Base-by-base conservation (phyloP, 2,797 vertebrate species). In the Enteromius paludinosus region DNA sequence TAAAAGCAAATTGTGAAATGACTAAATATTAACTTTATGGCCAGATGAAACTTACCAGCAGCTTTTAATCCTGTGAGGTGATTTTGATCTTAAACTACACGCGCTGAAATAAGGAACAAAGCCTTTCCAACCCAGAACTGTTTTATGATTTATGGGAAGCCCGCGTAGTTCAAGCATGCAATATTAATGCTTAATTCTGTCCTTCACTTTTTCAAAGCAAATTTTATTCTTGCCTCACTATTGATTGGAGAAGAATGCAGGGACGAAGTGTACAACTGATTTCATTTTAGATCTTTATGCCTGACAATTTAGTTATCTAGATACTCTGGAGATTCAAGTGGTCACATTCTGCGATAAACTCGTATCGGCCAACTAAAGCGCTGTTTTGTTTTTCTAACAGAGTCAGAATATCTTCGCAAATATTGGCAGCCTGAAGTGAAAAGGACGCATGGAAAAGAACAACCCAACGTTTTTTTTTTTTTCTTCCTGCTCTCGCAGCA, bases 11-110 rank as follows among this genome's bases (percentile, higher is more conserved):
- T 78, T 82, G 68, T 43, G 73, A 68, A 88, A 85, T 87, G 75
- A 79, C 86, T 87, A 79, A 83, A 85, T 84, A 81, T 49, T 47
- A 86, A 75, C 76, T 71, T 82, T 54, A 56, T 56, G 80, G 70
- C 56, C 68, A 68, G 56, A 75, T 56, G 14, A 64, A 52, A 33
- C 47, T 33, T 65, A 38, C 30, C 69, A 81, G 30, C n/a, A 47
- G 61, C 9, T 84, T 84, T 78, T 65, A 56, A 54, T 49, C 52
- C 65, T 54, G 25, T 1, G 65, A 35, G 28, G 65, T 49, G 33
- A 65, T 65, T 78, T 65, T 54, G 18, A 78, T 65, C 6, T 81
- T 17, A 49, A 72, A 41, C 52, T 79, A 70, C 66, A 70, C 23
- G 56, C 25, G 30, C 49, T 45, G 10, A 30, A 81, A 71, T 10